Conservation (phyloP, 2,113 vertebrate genomes). For the Paradoxurus hermaphroditus region DNA sequence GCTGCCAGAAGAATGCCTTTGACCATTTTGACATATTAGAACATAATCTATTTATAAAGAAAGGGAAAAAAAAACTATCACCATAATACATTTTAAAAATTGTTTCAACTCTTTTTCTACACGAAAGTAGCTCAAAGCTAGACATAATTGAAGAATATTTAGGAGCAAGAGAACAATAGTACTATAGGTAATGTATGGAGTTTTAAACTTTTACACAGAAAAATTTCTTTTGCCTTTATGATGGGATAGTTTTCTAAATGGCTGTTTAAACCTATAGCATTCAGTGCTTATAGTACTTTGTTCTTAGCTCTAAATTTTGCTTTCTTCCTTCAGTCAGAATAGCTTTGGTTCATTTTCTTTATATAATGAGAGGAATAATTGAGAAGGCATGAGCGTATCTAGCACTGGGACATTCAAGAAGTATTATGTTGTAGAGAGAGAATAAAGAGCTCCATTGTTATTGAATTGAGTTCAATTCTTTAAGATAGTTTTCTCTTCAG, state of each 20-base stretch:
- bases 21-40: background rate
- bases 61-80: background rate
- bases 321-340: slow-evolving; percentile 6
- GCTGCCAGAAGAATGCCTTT: slow-evolving; percentile 1
- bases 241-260: slow-evolving; percentile 41
- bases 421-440: background rate
- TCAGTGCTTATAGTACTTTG: background rate
- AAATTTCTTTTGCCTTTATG: slow-evolving; percentile 47
- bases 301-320: slow-evolving; percentile 27
- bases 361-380: slow-evolving; percentile 37
- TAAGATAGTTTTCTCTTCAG: slow-evolving; percentile 35
- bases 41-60: background rate
- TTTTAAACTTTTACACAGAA: slow-evolving; percentile 16
- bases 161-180: slow-evolving; percentile 3
- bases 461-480: slow-evolving; percentile 36
- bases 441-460: slow-evolving; percentile 24
- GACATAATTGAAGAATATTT: slow-evolving; percentile 4
- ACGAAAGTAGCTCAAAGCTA: slow-evolving; percentile 16
- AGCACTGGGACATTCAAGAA: background rate
- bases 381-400: background rate
- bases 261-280: slow-evolving; percentile 21
- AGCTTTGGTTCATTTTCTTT: slow-evolving; percentile 61
- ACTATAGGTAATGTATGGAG: background rate
- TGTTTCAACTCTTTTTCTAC: background rate
- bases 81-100: background rate